Conservation (phyloP, 2,113 vertebrate genomes). For the Ammodytes dubius region DNA sequence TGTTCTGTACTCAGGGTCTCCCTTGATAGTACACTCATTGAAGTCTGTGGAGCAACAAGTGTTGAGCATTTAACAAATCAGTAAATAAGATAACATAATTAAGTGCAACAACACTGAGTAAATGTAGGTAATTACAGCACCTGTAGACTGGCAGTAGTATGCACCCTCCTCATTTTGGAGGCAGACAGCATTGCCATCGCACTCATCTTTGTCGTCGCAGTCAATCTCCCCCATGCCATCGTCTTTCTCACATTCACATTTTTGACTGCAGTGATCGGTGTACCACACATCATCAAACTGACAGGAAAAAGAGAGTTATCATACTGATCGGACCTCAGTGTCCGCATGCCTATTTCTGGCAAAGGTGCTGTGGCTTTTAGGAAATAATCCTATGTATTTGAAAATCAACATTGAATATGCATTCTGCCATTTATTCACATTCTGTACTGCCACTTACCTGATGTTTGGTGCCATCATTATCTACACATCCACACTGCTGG, state of each 20-base stretch:
- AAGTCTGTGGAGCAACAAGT: slow-evolving; percentile 77
- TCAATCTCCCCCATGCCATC: slow-evolving; percentile 67
- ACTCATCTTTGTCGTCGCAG: slow-evolving; percentile 76
- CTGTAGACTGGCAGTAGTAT: slow-evolving; percentile 82
- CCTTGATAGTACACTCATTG: slow-evolving; percentile 79
- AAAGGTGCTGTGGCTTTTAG: background rate
- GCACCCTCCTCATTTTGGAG: slow-evolving; percentile 76
- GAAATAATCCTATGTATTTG: background rate
- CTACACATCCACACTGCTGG: slow-evolving; percentile 86
- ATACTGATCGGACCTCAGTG: background rate
- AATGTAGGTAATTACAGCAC: slow-evolving; percentile 56
- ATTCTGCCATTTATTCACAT: background rate
- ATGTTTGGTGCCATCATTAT: slow-evolving; percentile 82
- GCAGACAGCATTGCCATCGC: slow-evolving; percentile 76
- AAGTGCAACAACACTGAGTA: background rate
- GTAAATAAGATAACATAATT: background rate
- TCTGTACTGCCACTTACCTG: slow-evolving; percentile 73
- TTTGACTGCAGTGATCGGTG: slow-evolving; percentile 79
- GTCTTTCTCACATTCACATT: slow-evolving; percentile 81
- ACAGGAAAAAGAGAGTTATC: slow-evolving; percentile 11
- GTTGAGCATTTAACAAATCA: background rate
- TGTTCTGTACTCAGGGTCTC: slow-evolving; percentile 84
- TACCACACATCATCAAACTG: slow-evolving; percentile 88
- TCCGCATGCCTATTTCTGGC: slow-evolving; percentile 1
- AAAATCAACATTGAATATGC: background rate